Conservation (phyloP, 2,888 invertebrate species). For the Heterodera filipjevi region DNA sequence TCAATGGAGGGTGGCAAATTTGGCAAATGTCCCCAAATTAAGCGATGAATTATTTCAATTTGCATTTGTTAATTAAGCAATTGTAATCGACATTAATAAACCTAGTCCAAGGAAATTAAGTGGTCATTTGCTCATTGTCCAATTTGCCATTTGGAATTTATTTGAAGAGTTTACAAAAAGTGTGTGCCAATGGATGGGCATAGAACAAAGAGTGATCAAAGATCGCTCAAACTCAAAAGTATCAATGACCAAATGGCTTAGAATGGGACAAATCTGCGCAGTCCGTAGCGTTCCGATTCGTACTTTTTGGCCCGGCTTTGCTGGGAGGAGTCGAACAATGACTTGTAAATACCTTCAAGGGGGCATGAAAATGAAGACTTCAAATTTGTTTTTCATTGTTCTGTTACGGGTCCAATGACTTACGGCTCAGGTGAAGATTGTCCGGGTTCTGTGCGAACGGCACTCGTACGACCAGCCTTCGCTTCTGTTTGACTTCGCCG, state of each 20-base stretch:
- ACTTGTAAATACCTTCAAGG: slow-evolving; percentile 26
- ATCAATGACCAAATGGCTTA: neutral
- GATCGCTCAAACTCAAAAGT: neutral
- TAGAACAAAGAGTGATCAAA: neutral
- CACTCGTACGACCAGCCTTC: slow-evolving; percentile 34
- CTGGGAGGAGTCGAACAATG: slow-evolving; percentile 24
- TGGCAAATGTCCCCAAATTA: too few relatives aligned
- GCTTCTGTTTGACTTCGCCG: slow-evolving; percentile 18
- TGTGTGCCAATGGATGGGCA: neutral
- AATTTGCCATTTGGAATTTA: neutral
- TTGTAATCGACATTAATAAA: too few relatives aligned
- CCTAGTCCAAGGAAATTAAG: too few relatives aligned
- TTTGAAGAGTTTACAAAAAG: neutral
- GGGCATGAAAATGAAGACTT: too few relatives aligned
- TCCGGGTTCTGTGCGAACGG: slow-evolving; percentile 38
- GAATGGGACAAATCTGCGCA: slow-evolving; percentile 13
- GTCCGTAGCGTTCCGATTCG: slow-evolving; percentile 12
- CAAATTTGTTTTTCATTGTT: too few relatives aligned
- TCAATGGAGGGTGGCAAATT: too few relatives aligned
- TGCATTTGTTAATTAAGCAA: too few relatives aligned
- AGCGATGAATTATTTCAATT: too few relatives aligned
- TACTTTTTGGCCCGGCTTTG: slow-evolving; percentile 25
- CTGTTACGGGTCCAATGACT: too few relatives aligned
- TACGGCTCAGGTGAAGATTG: slow-evolving; percentile 31
- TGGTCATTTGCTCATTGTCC: too few relatives aligned